Percentiles rank a stretch among this genome's conserved stretches.
Conservation (phyloP, 23 tunicate species). For the Diplosoma virens region DNA sequence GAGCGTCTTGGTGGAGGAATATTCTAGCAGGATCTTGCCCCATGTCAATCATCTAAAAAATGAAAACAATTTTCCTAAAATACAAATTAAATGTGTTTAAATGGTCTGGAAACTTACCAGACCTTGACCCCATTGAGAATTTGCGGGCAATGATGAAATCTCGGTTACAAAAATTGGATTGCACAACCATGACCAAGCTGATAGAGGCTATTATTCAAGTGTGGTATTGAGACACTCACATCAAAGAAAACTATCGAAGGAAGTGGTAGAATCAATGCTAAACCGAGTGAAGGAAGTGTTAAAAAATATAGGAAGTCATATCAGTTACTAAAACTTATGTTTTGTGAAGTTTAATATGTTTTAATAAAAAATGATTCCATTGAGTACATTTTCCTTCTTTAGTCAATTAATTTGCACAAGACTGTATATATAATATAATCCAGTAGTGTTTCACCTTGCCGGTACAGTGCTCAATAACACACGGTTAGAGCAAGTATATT, state of each 20-base stretch:
- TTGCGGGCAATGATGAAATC: constrained; percentile 21
- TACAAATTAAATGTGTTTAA: constrained; percentile 4
- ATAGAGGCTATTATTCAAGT: background rate
- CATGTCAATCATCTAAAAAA: background rate
- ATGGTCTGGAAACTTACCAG: constrained; percentile 19
- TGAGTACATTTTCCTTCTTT: too few relatives aligned
- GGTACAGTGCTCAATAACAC: too few relatives aligned
- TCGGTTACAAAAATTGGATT: constrained; percentile 14
- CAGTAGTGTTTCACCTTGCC: too few relatives aligned
- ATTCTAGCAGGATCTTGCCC: constrained; percentile 15
- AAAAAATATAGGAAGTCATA: constrained; percentile 10
- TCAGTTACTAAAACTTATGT: constrained; percentile 7
- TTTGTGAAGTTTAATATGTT: background rate
- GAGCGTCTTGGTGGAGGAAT: constrained; percentile 6
- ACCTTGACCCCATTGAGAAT: constrained; percentile 23
- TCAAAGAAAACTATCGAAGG: constrained; percentile 14
- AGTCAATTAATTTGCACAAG: too few relatives aligned
- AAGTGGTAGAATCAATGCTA: constrained; percentile 3
- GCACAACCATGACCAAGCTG: constrained; percentile 25
- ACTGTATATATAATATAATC: too few relatives aligned
- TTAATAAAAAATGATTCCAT: too few relatives aligned
- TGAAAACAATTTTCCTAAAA: background rate
- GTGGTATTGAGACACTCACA: constrained; percentile 7
- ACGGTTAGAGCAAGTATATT: too few relatives aligned
- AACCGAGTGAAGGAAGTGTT: background rate